Conservation (phyloP, 2,888 invertebrate genomes). For the Drosophila glabriapex region DNA sequence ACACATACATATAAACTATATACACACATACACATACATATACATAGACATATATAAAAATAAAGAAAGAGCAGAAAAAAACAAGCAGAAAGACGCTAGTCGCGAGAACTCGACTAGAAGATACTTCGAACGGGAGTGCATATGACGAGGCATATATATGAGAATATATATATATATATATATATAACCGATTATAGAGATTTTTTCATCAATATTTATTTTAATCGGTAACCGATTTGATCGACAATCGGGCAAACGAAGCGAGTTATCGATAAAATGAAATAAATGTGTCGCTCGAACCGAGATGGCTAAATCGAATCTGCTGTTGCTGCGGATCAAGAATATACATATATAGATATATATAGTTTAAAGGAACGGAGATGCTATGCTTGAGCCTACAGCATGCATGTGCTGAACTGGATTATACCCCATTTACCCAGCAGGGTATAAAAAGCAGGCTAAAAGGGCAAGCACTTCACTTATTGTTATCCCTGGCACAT, state of each 20-base stretch:
- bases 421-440: not conserved
- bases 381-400: not conserved
- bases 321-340: not conserved
- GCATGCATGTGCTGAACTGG: not conserved
- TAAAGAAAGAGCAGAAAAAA: not conserved
- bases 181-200: not conserved
- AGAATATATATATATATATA: not conserved
- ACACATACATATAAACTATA: not conserved
- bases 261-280: not conserved
- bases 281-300: not conserved
- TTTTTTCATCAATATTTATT: not conserved
- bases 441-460: slow-evolving; percentile 10
- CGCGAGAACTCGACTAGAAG: not conserved
- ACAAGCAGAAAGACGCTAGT: not conserved
- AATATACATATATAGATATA: not conserved
- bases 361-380: not conserved
- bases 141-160: not conserved
- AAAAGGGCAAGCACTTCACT: slow-evolving; percentile 61
- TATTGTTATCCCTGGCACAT: slow-evolving; percentile 56
- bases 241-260: not conserved
- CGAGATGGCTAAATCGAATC: not conserved
- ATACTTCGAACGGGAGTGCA: not conserved
- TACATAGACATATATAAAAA: not conserved
- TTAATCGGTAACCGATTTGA: not conserved
- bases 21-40: fast-evolving